Conservation (phyloP, 2,888 invertebrate genomes). For the Nycteola revayana region DNA sequence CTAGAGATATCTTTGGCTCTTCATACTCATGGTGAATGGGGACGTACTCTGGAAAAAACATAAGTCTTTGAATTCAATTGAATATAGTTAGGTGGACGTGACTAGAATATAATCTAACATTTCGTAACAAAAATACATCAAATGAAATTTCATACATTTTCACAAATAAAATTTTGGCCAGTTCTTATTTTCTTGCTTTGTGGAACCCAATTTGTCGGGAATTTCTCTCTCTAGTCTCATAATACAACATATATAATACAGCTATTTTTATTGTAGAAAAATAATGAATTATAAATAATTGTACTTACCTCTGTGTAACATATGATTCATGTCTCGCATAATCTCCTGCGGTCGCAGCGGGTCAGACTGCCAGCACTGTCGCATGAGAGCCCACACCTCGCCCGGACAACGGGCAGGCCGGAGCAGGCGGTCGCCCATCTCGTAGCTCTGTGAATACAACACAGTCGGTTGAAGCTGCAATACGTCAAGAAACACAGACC, state of each 20-base stretch:
- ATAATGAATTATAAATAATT: no score
- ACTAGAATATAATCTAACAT: no score
- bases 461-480: background rate
- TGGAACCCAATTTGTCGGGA: no score
- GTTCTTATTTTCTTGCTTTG: no score
- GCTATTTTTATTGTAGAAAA: no score
- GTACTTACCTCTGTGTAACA: conserved; percentile 88
- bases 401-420: conserved; percentile 86
- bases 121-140: no score
- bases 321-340: conserved; percentile 92
- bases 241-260: no score
- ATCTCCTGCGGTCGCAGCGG: conserved; percentile 92
- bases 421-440: conserved; percentile 85
- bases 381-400: conserved; percentile 89
- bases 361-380: conserved; percentile 90
- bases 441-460: conserved; percentile 82
- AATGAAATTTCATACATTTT: no score
- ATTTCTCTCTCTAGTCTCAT: no score
- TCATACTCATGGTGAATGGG: conserved; percentile 68
- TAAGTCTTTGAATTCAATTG: no score
- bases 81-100: no score
- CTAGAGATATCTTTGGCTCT: conserved; percentile 67
- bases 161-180: no score
- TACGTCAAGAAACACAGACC: background rate
- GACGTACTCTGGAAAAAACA: conserved; percentile 57